These are phyloP conservation scores for Scalopus aquaticus DNA, from an alignment of 2,113 vertebrate species.

Conservation along the genomic window DNA sequence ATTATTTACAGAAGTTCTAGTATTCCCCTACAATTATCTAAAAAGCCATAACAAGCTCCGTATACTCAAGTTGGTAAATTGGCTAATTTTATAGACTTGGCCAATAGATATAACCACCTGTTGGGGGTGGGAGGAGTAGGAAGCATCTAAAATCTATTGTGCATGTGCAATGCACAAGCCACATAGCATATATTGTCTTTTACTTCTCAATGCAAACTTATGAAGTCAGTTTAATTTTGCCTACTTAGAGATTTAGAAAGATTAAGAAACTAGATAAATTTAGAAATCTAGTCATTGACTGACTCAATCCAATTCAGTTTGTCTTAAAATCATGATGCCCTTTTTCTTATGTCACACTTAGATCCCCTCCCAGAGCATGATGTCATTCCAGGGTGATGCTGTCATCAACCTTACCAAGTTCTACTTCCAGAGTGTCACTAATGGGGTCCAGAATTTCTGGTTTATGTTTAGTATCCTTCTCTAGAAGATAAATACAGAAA, in stretches of 20 bases:
- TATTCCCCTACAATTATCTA: neutral
- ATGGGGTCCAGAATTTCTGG: conserved; percentile 83
- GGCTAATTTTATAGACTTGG: neutral
- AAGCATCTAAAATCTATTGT: neutral
- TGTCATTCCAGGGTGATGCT: accelerated
- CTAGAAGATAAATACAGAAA: conserved; percentile 77
- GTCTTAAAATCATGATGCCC: neutral
- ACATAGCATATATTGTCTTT: too few relatives aligned
- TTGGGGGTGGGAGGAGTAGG: neutral
- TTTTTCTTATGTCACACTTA: neutral
- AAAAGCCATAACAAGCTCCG: neutral
- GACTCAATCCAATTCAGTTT: neutral
- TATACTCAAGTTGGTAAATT: neutral
- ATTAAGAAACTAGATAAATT: neutral
- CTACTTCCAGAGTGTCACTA: conserved; percentile 77
- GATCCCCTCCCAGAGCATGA: neutral
- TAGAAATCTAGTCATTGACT: neutral
- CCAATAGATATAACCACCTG: neutral
- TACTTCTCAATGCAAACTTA: neutral
- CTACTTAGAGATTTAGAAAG: neutral
- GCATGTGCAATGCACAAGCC: neutral
- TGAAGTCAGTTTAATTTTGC: neutral
- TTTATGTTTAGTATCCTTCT: conserved; percentile 70
- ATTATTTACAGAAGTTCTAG: too few relatives aligned
- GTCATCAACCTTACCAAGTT: conserved; percentile 81